Evolutionary conservation across 2,797 vertebrate species (phyloP).

Genomic region (Pteropus rufus): DNA sequence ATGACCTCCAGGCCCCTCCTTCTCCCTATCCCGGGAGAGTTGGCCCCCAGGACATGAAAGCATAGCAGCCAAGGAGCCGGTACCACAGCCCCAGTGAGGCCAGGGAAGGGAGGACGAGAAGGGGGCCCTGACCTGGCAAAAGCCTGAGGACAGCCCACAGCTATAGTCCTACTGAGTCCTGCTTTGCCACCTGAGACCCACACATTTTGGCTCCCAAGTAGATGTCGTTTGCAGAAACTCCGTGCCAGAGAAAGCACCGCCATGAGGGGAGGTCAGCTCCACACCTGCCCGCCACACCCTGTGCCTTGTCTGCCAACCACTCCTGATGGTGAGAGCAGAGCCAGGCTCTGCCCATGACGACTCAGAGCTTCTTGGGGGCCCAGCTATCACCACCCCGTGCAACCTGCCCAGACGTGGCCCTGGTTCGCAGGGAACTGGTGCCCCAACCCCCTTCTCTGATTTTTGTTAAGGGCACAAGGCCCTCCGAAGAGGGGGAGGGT

Average conservation of each 20-base stretch:
- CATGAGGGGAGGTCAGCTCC: not conserved
- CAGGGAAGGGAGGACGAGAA: not conserved
- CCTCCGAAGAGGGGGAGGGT: not conserved
- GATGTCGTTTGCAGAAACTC: not conserved
- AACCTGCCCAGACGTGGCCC: not conserved
- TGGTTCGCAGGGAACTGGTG: not conserved
- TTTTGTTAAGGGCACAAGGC: not conserved
- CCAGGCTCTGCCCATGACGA: not conserved
- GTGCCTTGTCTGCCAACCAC: not conserved
- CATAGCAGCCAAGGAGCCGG: too few species aligned
- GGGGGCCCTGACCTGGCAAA: not conserved
- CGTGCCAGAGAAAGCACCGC: not conserved
- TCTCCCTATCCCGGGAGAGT: not conserved
- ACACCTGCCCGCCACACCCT: not conserved
- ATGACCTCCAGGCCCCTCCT: not conserved
- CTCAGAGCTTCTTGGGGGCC: not conserved
- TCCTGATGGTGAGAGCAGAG: not conserved
- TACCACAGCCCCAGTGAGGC: not conserved
- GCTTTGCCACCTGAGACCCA: not conserved
- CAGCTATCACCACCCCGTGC: not conserved
- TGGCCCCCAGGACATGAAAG: not conserved
- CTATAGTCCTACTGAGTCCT: not conserved
- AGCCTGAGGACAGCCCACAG: not conserved
- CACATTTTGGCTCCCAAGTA: not conserved
- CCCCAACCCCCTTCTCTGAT: not conserved